Base-by-base conservation (phyloP, 1,140 invertebrate genomes). In the Andricus grossulariae region DNA sequence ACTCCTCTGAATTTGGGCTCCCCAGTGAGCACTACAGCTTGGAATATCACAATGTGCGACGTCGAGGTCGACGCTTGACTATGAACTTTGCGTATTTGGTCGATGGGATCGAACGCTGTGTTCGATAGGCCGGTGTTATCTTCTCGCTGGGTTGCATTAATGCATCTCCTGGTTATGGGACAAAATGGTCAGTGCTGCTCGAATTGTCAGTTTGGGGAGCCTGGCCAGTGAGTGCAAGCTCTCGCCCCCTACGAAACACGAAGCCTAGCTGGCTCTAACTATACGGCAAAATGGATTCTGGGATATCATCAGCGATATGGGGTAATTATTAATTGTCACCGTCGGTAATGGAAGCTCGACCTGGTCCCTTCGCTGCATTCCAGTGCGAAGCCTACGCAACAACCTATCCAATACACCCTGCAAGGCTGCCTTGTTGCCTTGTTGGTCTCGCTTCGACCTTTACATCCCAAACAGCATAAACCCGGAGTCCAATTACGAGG, bases 101-200 rank as follows among this genome's bases (percentile, higher is more conserved):
- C 49, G 50, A 73, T n/a, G 73, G 50, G 60, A 78, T 81, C 75
- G 76, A 80, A 72, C 18, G 51, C 39, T 50, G 50, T 52, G 70
- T 75, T 80, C 76, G 76, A 81, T 83, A 76, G 78, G 80, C 73
- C 73, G 50, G 73, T 80, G 87, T 90, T 89, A 89, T 90, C 88
- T 88, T 88, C 83, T 83, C 84, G 80, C 82, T 87, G 85, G 85
- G 86, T 80, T 87, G 86, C 88, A 88, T 89, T 88, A 88, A 90
- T 90, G 85, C 84, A 89, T 83, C 85, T 85, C 83, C 77, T 80
- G 83, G 87, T 87, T 88, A 89, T 88, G 85, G 84, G 83, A 87
- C 84, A 86, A 86, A 89, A 89, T 89, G 85, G 86, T 85, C 75
- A 82, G 75, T 78, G 82, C 55, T 78, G 80, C 32, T 77, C 76